Base-by-base conservation (phyloP, 2,888 invertebrate species). In the Nasonia oneida region DNA sequence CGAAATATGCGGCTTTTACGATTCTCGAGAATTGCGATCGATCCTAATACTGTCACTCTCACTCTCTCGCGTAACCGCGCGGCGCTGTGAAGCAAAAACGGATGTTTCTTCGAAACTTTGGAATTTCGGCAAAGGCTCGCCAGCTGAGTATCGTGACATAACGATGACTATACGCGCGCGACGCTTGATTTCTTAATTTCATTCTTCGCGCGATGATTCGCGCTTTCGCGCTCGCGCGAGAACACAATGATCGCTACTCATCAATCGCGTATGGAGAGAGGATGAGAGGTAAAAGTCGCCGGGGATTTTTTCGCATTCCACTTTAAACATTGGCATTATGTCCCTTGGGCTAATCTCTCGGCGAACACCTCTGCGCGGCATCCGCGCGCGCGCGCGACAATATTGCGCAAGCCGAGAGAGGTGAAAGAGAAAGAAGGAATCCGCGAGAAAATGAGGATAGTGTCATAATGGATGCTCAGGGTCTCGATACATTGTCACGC, bases 381-480 rank as follows among this genome's bases (percentile, higher is more conserved):
- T 33, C 42, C 15, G 29, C 29, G 71, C 37, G 53, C 15, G 6
- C 18, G 57, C 18, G 23, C 47, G 47, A 73, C 12, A 47, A 71
- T 37, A 37, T 75, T 79, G 57, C 83, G 50, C 79, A 75, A 79
- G 50, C 10, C 50, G 6, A 61, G 23, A 23, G 37, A 53, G 61
- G 82, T 79, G 87, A 84, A 80, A 84, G 86, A 86, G 83, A 81
- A 77, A 81, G 75, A 53, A 53, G 83, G 79, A 86, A 81, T 81
- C 81, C 61, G 74, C 82, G 83, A 79, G 71, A 82, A 79, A 86
- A 81, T 57, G 81, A 74, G 84, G 81, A 83, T 84, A 84, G 82
- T 85, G 84, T 87, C 87, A 84, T 87, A 84, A 87, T 84, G 84
- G 84, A 80, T 87, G 82, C 79, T 79, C 84, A 81, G 75, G 82